A percentile compares a stretch with the other conserved stretches of the same genome.
phyloP scores from a whole-genome alignment of 2,797 vertebrate species.

The Myotis vivesi region DNA sequence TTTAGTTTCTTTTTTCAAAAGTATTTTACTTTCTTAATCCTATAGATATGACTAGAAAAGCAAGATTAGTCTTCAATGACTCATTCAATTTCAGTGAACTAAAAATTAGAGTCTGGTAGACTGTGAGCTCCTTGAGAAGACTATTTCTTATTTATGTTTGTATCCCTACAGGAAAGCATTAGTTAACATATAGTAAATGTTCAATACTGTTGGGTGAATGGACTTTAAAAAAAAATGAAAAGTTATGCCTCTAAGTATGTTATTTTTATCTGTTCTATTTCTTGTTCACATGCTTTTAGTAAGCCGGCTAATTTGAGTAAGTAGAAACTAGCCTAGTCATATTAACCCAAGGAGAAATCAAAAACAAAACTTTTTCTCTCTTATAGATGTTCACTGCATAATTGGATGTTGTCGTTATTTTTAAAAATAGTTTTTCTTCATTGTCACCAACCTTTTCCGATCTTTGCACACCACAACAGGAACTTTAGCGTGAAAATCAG shows the following conservation, averaged over 20 bases:
- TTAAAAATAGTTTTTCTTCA: constrained; percentile 37
- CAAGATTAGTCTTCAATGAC: constrained; percentile 14
- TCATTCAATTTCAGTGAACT: constrained; percentile 35
- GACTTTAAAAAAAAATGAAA: constrained; percentile 31
- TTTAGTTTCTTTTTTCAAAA: constrained; percentile 25
- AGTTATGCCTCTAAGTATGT: neutral
- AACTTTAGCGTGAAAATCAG: constrained; percentile 99
- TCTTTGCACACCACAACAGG: constrained; percentile 97
- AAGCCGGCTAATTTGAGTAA: constrained; percentile 36
- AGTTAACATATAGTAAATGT: constrained; percentile 15
- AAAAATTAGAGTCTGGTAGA: constrained; percentile 45
- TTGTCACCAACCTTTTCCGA: constrained; percentile 87
- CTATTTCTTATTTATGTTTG: constrained; percentile 18
- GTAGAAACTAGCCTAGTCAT: neutral
- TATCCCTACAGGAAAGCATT: neutral
- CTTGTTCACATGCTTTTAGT: constrained; percentile 27
- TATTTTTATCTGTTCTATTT: constrained; percentile 10
- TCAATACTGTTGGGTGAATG: neutral
- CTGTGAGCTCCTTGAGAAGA: neutral
- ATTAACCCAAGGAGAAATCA: constrained; percentile 37
- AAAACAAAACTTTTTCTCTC: constrained; percentile 33
- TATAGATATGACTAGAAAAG: constrained; percentile 22
- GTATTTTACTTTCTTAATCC: neutral
- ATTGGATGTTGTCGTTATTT: neutral
- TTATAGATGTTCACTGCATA: neutral